A percentile compares a stretch with the other conserved stretches of the same genome.
These are phyloP conservation scores for Hormaphis cornu DNA, from an alignment of 1,140 invertebrate species.

Conservation along the genomic window DNA sequence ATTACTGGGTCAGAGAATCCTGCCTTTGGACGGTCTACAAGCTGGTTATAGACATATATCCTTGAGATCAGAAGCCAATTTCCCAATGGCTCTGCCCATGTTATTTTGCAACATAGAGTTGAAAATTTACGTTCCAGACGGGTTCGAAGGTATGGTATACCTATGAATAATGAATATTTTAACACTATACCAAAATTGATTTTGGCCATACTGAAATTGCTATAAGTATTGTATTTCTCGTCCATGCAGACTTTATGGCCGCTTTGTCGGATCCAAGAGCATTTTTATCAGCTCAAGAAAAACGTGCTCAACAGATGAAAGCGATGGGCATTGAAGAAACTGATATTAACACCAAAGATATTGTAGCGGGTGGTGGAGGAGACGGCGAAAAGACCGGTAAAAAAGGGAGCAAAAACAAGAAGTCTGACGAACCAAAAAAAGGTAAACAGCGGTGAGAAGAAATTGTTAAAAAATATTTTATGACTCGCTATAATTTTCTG, in stretches of 20 bases:
- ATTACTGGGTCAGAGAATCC: slow-evolving; percentile 90
- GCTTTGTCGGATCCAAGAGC: slow-evolving; percentile 91
- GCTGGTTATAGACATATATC: slow-evolving; percentile 97
- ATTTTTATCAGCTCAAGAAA: slow-evolving; percentile 79
- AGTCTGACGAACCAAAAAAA: slow-evolving; percentile 59
- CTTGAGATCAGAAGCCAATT: slow-evolving; percentile 94
- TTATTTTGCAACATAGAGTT: slow-evolving; percentile 98
- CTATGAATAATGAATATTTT: neutral
- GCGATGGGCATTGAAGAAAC: slow-evolving; percentile 85
- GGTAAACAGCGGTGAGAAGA: slow-evolving; percentile 42
- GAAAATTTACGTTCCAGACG: slow-evolving; percentile 99
- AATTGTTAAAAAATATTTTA: neutral
- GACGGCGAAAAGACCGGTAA: slow-evolving; percentile 49
- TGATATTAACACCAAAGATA: slow-evolving; percentile 49
- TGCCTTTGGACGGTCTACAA: slow-evolving; percentile 94
- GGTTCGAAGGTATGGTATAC: slow-evolving; percentile 70
- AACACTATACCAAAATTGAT: neutral
- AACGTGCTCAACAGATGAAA: slow-evolving; percentile 83
- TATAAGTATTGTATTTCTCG: neutral
- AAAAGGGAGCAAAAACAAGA: slow-evolving; percentile 39
- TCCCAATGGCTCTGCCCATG: slow-evolving; percentile 97
- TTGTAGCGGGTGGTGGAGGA: slow-evolving; percentile 42
- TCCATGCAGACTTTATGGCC: slow-evolving; percentile 85
- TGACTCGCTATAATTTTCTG: neutral
- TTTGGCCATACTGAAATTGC: neutral